Percentiles rank a stretch among this genome's conserved stretches.
Conservation (phyloP, 2,113 vertebrate species). For the Trichechus manatus region DNA sequence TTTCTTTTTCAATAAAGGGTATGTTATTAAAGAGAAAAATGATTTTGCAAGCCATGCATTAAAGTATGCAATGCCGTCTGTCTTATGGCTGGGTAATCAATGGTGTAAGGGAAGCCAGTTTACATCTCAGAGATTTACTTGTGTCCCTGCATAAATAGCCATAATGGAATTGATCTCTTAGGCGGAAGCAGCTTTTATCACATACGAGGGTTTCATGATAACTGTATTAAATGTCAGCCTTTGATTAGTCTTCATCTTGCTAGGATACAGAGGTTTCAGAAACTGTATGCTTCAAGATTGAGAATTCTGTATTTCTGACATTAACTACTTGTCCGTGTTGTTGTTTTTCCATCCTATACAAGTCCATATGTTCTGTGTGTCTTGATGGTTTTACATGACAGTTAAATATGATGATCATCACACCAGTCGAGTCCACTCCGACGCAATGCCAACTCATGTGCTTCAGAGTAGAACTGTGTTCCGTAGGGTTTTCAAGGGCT, state of each 20-base stretch:
- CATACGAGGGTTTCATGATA: conserved; percentile 82
- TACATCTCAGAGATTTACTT: conserved; percentile 85
- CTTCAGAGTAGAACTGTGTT: neutral
- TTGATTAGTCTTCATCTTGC: conserved; percentile 83
- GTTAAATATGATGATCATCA: neutral
- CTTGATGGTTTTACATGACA: neutral
- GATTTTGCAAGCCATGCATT: conserved; percentile 85
- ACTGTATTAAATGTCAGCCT: conserved; percentile 82
- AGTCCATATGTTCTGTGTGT: neutral
- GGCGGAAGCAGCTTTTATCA: conserved; percentile 83
- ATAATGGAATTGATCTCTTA: conserved; percentile 86
- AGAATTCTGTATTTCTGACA: neutral
- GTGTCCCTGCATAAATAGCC: conserved; percentile 86
- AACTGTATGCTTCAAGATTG: conserved; percentile 44
- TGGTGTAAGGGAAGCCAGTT: conserved; percentile 84
- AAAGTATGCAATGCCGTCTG: conserved; percentile 84
- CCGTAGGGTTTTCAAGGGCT: neutral
- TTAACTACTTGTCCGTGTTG: neutral
- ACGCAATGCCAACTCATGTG: neutral
- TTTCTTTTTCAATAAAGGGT: conserved; percentile 87
- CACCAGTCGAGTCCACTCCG: too few relatives aligned
- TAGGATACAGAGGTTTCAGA: conserved; percentile 75
- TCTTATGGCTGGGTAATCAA: conserved; percentile 86
- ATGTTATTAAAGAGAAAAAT: conserved; percentile 87
- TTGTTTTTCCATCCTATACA: neutral